Percentiles rank a stretch among this genome's conserved stretches.
phyloP scores from a whole-genome alignment of 2,888 invertebrate species.

The Incurvaria masculella region DNA sequence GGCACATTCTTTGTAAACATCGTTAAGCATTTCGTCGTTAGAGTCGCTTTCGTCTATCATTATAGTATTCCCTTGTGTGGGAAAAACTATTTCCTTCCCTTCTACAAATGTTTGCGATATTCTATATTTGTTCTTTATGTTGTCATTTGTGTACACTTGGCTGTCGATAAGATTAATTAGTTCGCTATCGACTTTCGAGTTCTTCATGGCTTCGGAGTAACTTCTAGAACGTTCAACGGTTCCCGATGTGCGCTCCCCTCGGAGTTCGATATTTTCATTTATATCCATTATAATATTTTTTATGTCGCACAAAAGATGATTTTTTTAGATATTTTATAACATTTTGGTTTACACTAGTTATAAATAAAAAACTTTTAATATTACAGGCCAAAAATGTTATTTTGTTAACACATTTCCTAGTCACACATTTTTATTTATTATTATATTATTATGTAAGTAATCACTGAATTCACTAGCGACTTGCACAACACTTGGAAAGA shows the following conservation, averaged over 20 bases:
- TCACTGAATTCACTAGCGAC: too few species aligned
- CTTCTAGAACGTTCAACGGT: constrained; percentile 39
- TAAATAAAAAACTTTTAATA: background rate
- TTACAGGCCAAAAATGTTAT: background rate
- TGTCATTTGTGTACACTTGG: constrained; percentile 44
- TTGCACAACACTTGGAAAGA: too few species aligned
- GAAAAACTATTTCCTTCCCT: constrained; percentile 42
- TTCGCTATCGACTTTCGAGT: constrained; percentile 34
- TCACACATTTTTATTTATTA: background rate
- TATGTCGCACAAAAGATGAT: background rate
- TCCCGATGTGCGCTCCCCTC: background rate
- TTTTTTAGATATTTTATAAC: background rate
- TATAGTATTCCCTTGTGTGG: constrained; percentile 14
- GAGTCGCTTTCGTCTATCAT: background rate
- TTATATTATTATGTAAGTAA: too few species aligned
- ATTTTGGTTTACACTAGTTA: background rate
- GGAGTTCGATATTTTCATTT: constrained; percentile 14
- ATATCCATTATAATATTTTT: constrained; percentile 22
- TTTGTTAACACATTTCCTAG: background rate
- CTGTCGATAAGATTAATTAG: constrained; percentile 38
- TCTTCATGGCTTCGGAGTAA: constrained; percentile 41
- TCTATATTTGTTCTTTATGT: constrained; percentile 40
- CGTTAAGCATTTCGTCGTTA: background rate
- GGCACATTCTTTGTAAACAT: background rate
- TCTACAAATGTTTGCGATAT: constrained; percentile 47